Percentiles rank a stretch among this genome's conserved stretches.
Conservation (phyloP, 2,797 vertebrate species). For the Molossus molossus region DNA sequence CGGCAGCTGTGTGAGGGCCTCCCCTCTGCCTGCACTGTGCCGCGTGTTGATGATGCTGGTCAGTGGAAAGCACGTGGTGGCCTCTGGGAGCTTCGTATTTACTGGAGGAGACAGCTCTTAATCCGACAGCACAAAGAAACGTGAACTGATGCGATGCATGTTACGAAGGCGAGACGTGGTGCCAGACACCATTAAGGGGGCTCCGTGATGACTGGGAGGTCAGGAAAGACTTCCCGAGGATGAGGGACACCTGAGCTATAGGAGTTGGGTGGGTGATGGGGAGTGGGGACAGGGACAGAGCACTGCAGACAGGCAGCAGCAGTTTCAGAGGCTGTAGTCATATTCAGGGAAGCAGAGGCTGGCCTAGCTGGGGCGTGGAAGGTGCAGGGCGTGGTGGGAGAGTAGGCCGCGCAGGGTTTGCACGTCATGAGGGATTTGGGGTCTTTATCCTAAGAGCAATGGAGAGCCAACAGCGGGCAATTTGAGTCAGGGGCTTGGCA, state of each 20-base stretch:
- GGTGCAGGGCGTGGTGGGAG: not conserved
- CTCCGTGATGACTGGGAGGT: not conserved
- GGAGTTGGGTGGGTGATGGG: not conserved
- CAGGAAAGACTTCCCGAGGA: not conserved
- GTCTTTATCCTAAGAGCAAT: not conserved
- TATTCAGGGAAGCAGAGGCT: not conserved
- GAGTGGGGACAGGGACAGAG: not conserved
- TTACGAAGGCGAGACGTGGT: not conserved
- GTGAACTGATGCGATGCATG: not conserved
- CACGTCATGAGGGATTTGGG: not conserved
- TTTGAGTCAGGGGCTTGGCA: not conserved
- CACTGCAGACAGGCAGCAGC: not conserved
- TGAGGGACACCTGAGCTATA: not conserved
- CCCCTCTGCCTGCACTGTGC: not conserved
- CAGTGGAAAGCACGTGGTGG: not conserved
- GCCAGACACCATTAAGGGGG: not conserved
- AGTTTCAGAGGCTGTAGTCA: not conserved
- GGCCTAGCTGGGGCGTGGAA: not conserved
- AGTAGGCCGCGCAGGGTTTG: accelerated
- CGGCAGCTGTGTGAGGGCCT: not conserved
- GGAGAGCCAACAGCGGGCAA: not conserved
- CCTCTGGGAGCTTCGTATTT: not conserved
- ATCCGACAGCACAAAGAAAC: not conserved
- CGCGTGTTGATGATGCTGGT: not conserved
- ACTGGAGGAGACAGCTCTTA: not conserved